Evolutionary conservation across 2,888 invertebrate genomes (phyloP).

Genomic region (Eudemis profundana): DNA sequence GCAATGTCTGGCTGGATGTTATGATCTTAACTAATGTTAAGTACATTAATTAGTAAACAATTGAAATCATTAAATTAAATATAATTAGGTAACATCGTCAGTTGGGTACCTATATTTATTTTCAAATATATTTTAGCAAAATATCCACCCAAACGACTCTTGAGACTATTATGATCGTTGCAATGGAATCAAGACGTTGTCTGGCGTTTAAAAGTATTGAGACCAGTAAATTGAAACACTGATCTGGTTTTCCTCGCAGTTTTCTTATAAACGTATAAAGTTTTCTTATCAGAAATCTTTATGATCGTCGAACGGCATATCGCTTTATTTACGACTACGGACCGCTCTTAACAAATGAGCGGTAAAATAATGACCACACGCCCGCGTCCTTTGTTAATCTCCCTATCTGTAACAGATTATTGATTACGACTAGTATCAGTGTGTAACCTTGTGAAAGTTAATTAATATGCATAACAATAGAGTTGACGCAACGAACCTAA

Average conservation of each 20-base stretch:
- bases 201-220: not conserved
- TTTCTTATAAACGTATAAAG: too few relatives aligned
- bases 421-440: slow-evolving; percentile 11
- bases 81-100: too few relatives aligned
- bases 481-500: slow-evolving; percentile 12
- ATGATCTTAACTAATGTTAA: too few relatives aligned
- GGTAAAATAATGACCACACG: slow-evolving; percentile 16
- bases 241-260: not conserved
- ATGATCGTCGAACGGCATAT: not conserved
- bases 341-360: not conserved
- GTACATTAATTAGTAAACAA: too few relatives aligned
- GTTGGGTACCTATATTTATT: too few relatives aligned
- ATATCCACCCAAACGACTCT: too few relatives aligned
- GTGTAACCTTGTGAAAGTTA: slow-evolving; percentile 40
- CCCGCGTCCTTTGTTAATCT: slow-evolving; percentile 29
- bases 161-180: not conserved
- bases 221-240: not conserved
- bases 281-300: slow-evolving; percentile 16
- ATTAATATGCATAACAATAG: slow-evolving; percentile 25
- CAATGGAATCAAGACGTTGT: not conserved
- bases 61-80: too few relatives aligned
- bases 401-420: slow-evolving; percentile 16
- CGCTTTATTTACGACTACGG: not conserved
- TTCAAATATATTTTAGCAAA: too few relatives aligned
- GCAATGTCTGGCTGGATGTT: too few relatives aligned